Evolutionary conservation across 2,113 vertebrate genomes (phyloP).

Genomic region (Eulemur rufifrons): DNA sequence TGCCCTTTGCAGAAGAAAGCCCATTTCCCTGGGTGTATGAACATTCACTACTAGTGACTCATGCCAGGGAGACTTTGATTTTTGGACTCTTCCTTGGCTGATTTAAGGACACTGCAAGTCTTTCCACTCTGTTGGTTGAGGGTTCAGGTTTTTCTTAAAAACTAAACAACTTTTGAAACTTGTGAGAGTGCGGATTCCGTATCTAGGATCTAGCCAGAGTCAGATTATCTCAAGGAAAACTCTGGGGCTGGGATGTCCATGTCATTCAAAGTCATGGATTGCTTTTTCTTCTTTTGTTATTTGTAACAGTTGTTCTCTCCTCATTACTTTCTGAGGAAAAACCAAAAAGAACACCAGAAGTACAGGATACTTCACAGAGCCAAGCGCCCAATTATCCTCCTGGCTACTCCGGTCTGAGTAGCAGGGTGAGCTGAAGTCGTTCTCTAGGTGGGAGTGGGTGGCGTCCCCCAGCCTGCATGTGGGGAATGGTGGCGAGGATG

Average conservation of each 20-base stretch:
- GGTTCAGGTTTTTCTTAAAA: constrained; percentile 21
- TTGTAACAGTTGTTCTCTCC: constrained; percentile 17
- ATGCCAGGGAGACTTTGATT: neutral
- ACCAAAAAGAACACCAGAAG: neutral
- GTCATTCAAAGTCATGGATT: neutral
- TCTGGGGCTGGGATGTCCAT: neutral
- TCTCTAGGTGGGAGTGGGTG: constrained; percentile 49
- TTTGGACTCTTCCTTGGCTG: neutral
- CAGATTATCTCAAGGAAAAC: constrained; percentile 2
- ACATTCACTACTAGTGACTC: neutral
- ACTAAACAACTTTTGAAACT: neutral
- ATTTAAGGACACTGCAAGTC: neutral
- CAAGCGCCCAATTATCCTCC: neutral
- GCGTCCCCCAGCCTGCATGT: neutral
- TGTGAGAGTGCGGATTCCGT: neutral
- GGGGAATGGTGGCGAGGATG: constrained; percentile 50
- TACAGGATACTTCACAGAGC: constrained; percentile 13
- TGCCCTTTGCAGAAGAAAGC: neutral
- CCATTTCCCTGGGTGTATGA: neutral
- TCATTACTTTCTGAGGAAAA: constrained; percentile 9
- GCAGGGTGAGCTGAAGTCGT: constrained; percentile 41
- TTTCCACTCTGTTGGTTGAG: neutral
- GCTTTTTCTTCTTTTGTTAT: neutral
- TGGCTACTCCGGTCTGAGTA: constrained; percentile 29
- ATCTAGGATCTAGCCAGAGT: neutral